Evolutionary conservation across 2,888 invertebrate species (phyloP), one percentile per base, ranked within the genome.

Genomic region (Ectemnius lituratus): DNA sequence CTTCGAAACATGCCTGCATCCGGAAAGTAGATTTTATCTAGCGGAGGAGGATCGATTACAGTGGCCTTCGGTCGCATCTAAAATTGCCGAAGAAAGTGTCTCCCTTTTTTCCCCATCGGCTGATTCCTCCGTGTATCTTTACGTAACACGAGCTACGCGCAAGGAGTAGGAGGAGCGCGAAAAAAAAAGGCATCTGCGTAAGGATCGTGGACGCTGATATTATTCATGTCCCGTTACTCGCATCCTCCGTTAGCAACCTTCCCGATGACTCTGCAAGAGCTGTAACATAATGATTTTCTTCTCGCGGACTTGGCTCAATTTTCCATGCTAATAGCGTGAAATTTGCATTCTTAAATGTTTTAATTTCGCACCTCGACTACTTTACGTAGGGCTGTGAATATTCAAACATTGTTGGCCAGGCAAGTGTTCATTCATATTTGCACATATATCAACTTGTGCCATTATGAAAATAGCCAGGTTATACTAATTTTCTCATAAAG

Each of bases 1-100:
- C 83, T 82, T 83, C 79, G 73, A 47, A 59, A 37, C 23, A 23
- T 28, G 47, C 49, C 65, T 72, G 75, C 69, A 80, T 80, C 82
- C 82, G 82, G 77, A 82, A 82, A 78, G 75, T 72, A 61, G 66
- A 82, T 75, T 75, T 68, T 62, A 79, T 76, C 79, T 37, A 37
- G 37, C 8, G 37, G n/a, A 8, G 13, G 59, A 14, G 59, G 75
- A 76, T 76, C 65, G 71, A 76, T 78, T 62, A 28, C 56, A 62
- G 11, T 69, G 78, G 14, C 79, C 81, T 76, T 81, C 81, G 75
- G 11, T 58, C 47, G 71, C 71, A 46, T 45, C 62, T 80, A 73
- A 68, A 75, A 78, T 76, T 59, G 70, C 52, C 62, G 78, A 79
- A 76, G 76, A 82, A 82, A 82, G 81, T 58, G 18, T 11, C 16